Evolutionary conservation across 2,888 invertebrate species (phyloP), one percentile per base, ranked within the genome.

Genomic region (Caenorhabditis parvicauda): DNA sequence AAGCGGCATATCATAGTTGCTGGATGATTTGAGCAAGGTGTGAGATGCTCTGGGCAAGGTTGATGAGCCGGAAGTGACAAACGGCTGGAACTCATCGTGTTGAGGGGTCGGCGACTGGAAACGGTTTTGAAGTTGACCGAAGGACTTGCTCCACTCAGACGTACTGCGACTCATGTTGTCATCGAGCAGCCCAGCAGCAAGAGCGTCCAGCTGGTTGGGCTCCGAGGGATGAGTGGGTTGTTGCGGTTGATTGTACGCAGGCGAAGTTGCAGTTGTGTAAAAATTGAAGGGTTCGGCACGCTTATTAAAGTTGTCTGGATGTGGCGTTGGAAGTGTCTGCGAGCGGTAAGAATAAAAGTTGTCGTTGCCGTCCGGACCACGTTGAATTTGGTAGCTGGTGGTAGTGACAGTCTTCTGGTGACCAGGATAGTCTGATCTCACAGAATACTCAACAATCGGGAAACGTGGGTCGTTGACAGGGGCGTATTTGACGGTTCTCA

Each of bases 91-190:
- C 17, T 62, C 58, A n/a, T 53, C 51, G 4, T 22, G 25, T 22
- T 59, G 54, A 9, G n/a, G n/a, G n/a, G 14, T 14, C 25, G 46
- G 24, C 21, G 44, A 57, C 24, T 56, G 56, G 29, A 70, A 70
- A 14, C 64, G 53, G 48, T 67, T 64, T 45, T 70, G 64, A 59
- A 70, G 51, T 47, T 70, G 70, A 32, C 59, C 70, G 54, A 76
- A 76, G 5, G 68, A 65, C 22, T 66, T 67, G 44, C 63, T 58
- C 76, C 76, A 76, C 55, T 73, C 72, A 6, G 66, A 55, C 12
- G 76, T 76, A 17, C 75, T 66, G 2, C 68, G 66, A 50, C 60
- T 68, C 76, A 76, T 76, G 25, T 67, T 66, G 61, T 73, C 73
- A 56, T 69, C 72, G 50, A 64, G 64, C 25, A 64, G 51, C 32